Conservation (phyloP, 2,797 vertebrate species). For the Coccyzus lansbergi region DNA sequence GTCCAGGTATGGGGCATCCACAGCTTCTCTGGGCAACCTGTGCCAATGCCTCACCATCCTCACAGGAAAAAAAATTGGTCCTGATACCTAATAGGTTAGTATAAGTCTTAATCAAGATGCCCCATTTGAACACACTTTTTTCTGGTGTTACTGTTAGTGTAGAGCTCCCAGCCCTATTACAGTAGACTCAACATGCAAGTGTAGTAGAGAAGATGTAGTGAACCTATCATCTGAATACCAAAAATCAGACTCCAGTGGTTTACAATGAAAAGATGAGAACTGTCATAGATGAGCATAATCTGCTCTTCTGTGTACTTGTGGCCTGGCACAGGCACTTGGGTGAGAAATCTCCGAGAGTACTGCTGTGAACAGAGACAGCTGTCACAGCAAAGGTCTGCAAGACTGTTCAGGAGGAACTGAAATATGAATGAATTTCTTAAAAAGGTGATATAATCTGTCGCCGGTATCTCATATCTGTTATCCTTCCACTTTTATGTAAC, state of each 20-base stretch:
- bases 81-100: no score
- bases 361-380: constrained; percentile 17
- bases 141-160: not conserved
- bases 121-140: not conserved
- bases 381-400: not conserved
- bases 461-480: not conserved
- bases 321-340: not conserved
- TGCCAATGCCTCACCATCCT: no score
- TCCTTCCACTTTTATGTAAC: constrained; percentile 4
- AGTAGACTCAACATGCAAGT: not conserved
- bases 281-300: not conserved
- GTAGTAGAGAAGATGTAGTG: not conserved
- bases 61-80: no score
- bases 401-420: not conserved
- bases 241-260: not conserved
- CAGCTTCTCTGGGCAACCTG: no score
- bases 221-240: not conserved
- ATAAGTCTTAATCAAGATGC: not conserved
- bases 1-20: no score
- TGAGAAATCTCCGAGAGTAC: not conserved
- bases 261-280: not conserved
- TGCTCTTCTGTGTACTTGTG: not conserved
- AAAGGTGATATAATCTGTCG: not conserved
- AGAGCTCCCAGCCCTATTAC: not conserved
- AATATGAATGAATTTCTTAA: constrained; percentile 29